A percentile compares a stretch with the other conserved stretches of the same genome.
Evolutionary conservation across 1,140 invertebrate species (phyloP).

Genomic region (Bacillus rossius): DNA sequence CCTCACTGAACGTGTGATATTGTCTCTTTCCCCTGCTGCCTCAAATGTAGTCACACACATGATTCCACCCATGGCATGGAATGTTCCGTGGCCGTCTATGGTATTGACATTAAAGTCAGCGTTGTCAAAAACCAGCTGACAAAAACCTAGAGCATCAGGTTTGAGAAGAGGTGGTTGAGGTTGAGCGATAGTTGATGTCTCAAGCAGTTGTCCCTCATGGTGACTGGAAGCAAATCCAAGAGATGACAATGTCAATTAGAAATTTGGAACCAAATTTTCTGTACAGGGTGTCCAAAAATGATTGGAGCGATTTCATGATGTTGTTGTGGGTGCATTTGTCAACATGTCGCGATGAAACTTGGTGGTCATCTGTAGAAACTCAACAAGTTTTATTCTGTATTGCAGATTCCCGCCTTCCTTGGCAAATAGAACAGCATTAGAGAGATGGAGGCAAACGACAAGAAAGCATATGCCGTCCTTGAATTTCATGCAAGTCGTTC

Average conservation of each 20-base stretch:
- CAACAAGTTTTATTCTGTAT: no score
- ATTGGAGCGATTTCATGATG: no score
- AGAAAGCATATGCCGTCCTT: no score
- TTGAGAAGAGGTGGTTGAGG: neutral
- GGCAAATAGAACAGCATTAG: no score
- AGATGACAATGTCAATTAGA: constrained; percentile 22
- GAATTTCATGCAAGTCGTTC: no score
- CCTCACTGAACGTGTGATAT: neutral
- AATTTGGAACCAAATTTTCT: constrained; percentile 23
- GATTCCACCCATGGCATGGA: constrained; percentile 33
- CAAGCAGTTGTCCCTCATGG: constrained; percentile 13
- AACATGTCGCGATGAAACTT: no score
- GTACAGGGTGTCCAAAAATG: no score
- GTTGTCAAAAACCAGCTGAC: constrained; percentile 31
- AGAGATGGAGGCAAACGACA: no score
- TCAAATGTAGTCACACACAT: constrained; percentile 16
- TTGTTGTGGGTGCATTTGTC: no score
- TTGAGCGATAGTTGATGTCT: constrained; percentile 16
- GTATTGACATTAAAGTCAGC: constrained; percentile 29
- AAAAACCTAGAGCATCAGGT: neutral
- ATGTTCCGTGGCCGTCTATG: constrained; percentile 27
- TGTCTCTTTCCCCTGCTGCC: neutral
- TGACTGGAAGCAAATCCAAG: constrained; percentile 17
- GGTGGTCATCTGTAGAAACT: no score
- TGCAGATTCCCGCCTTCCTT: no score